Evolutionary conservation across 2,888 invertebrate genomes (phyloP).

Genomic region (Blastobasis lacticolella): DNA sequence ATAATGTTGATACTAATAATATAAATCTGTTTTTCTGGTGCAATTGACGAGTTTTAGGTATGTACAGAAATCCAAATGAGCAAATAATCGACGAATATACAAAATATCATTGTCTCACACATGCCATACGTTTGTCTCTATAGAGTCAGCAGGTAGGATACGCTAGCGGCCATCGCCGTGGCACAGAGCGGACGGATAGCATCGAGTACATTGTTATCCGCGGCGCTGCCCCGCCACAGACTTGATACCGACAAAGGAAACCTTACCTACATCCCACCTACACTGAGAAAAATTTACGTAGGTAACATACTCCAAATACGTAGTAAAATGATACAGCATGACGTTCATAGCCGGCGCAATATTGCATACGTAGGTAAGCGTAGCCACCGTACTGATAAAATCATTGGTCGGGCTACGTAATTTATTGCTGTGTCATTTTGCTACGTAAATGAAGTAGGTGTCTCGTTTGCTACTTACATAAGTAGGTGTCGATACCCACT

Average conservation of each 20-base stretch:
- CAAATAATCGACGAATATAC: conserved; percentile 8
- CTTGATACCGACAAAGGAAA: background rate
- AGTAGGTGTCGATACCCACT: too few relatives aligned
- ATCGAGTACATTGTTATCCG: background rate
- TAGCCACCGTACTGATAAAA: too few relatives aligned
- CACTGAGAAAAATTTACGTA: too few relatives aligned
- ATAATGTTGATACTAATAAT: conserved; percentile 1
- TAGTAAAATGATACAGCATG: too few relatives aligned
- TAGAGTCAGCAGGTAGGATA: background rate
- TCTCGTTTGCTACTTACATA: too few relatives aligned
- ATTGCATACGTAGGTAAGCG: too few relatives aligned
- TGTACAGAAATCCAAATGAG: conserved; percentile 10
- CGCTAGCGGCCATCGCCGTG: conserved; percentile 13
- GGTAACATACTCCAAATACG: too few relatives aligned
- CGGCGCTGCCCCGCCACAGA: background rate
- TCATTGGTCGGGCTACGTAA: too few relatives aligned
- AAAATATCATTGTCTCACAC: background rate
- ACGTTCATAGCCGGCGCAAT: too few relatives aligned
- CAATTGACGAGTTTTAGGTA: conserved; percentile 30
- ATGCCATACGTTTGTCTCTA: background rate
- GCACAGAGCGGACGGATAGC: background rate
- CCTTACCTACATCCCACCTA: too few relatives aligned
- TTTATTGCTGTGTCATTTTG: too few relatives aligned
- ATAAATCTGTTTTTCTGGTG: conserved; percentile 17
- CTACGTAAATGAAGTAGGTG: too few relatives aligned